Conservation (phyloP, 2,113 vertebrate species). For the Catharus bicknelli region DNA sequence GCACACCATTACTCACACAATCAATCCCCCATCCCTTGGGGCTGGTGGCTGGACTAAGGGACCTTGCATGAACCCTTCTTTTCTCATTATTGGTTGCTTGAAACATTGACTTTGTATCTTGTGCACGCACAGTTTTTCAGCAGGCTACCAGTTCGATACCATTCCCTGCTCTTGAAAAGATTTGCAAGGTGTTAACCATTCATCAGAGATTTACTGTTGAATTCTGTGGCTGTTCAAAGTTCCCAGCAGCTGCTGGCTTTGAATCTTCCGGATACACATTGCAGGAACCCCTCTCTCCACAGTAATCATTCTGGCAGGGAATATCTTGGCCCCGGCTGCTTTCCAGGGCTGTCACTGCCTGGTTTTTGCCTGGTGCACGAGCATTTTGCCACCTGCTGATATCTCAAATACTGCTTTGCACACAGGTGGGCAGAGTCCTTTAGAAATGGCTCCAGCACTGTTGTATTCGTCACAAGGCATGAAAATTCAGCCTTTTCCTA, state of each 20-base stretch:
- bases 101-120: not conserved
- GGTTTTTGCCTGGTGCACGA: not conserved
- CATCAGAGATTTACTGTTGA: constrained; percentile 5
- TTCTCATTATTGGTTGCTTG: not conserved
- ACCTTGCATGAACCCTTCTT: not conserved
- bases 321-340: not conserved
- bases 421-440: not conserved
- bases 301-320: not conserved
- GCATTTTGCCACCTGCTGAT: not conserved
- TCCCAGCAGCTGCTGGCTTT: constrained; percentile 29
- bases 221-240: not conserved
- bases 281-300: constrained; percentile 3
- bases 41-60: not conserved
- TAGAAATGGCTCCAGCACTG: not conserved
- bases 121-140: accelerated
- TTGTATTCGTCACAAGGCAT: not conserved
- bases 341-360: not conserved
- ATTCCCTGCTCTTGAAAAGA: not conserved
- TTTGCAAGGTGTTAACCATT: constrained; percentile 47
- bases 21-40: not conserved
- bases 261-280: not conserved
- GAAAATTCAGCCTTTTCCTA: not conserved
- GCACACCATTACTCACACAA: accelerated
- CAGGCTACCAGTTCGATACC: not conserved
- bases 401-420: not conserved